Percentiles rank a stretch among this genome's conserved stretches.
phyloP scores from a whole-genome alignment of 2,888 invertebrate species.

The Brachylomia viminalis region DNA sequence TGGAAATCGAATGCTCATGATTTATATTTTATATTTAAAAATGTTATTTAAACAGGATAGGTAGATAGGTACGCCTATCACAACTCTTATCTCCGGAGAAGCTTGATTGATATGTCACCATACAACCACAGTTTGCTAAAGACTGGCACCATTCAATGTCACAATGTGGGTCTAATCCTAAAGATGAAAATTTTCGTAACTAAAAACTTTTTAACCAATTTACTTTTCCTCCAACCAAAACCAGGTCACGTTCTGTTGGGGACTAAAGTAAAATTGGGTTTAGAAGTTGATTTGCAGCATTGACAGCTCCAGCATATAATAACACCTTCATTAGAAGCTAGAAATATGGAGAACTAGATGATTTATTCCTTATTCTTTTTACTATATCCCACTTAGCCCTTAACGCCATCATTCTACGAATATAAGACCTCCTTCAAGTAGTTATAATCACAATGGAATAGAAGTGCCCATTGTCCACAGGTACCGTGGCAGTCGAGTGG shows the following conservation, averaged over 20 bases:
- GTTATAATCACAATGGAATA: slow-evolving; percentile 38
- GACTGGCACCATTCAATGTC: background rate
- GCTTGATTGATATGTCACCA: background rate
- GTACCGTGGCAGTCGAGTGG: background rate
- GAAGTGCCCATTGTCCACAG: slow-evolving; percentile 17
- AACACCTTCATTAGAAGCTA: background rate
- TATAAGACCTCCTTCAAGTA: slow-evolving; percentile 25
- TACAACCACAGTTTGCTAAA: background rate
- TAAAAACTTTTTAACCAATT: background rate
- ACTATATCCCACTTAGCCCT: background rate
- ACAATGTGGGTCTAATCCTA: background rate
- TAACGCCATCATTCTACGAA: background rate
- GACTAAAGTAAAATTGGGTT: background rate
- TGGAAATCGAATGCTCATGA: too few species aligned
- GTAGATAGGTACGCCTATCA: background rate
- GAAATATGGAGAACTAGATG: background rate
- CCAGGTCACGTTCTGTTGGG: background rate
- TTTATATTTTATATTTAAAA: background rate
- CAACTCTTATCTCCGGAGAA: background rate
- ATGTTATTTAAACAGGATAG: background rate
- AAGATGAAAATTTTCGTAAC: background rate
- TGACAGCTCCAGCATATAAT: background rate
- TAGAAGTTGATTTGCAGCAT: background rate
- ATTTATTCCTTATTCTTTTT: background rate
- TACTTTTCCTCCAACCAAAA: background rate